phyloP scores from a whole-genome alignment of 2,888 invertebrate species.

The Eledone cirrhosa region DNA sequence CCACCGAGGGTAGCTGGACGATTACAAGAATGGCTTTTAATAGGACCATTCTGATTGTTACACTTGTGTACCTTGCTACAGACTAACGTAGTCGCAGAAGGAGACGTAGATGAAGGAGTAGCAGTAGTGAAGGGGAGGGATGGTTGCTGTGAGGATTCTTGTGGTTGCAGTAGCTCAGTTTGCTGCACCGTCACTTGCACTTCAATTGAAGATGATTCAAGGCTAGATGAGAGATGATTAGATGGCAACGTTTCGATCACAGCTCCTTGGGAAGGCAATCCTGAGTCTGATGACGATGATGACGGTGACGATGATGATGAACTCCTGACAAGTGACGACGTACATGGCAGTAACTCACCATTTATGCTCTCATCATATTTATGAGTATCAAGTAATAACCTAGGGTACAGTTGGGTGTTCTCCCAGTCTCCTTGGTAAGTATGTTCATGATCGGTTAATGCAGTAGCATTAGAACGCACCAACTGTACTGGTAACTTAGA shows the following conservation, averaged over 20 bases:
- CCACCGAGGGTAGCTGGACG: conserved; percentile 58
- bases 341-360: conserved; percentile 52
- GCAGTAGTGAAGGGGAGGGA: conserved; percentile 36
- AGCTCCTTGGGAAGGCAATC: conserved; percentile 24
- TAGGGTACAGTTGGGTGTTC: conserved; percentile 54
- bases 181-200: conserved; percentile 17
- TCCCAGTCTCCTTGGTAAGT: conserved; percentile 65
- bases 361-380: conserved; percentile 43
- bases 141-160: conserved; percentile 34
- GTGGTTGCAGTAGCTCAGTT: conserved; percentile 14
- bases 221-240: conserved; percentile 20
- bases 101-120: conserved; percentile 37
- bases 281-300: conserved; percentile 5
- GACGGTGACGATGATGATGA: conserved; percentile 27
- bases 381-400: conserved; percentile 50
- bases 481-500: conserved; percentile 55
- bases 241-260: conserved; percentile 20
- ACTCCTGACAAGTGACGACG: conserved; percentile 46
- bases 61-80: conserved; percentile 26
- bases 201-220: conserved; percentile 16
- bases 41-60: not conserved
- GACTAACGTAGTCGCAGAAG: conserved; percentile 34
- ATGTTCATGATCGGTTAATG: conserved; percentile 58
- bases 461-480: conserved; percentile 59
- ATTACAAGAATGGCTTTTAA: conserved; percentile 48